These are phyloP conservation scores for Phengaris alcon DNA, from an alignment of 2,888 invertebrate species.

Conservation along the genomic window DNA sequence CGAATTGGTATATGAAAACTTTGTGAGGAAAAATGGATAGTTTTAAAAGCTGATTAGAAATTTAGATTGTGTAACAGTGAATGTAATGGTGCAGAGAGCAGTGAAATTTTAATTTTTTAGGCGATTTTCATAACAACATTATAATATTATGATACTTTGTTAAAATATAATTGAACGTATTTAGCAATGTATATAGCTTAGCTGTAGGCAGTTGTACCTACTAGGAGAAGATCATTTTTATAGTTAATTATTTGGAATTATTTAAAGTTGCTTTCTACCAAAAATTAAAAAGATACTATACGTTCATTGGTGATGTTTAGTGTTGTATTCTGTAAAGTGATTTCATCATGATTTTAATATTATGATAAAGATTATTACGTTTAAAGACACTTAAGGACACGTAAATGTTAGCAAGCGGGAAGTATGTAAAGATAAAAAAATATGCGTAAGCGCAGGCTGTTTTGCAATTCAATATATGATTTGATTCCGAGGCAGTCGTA, in stretches of 20 bases:
- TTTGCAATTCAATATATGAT: slow-evolving; percentile 40
- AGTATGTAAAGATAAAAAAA: slow-evolving; percentile 31
- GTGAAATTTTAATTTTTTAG: neutral
- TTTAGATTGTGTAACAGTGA: neutral
- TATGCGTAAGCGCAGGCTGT: slow-evolving; percentile 38
- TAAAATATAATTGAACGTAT: no score
- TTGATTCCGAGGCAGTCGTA: slow-evolving; percentile 38
- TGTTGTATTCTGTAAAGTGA: no score
- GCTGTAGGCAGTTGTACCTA: no score
- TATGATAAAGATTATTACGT: neutral
- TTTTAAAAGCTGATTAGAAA: neutral
- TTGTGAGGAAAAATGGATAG: slow-evolving; percentile 15
- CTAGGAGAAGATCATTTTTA: no score
- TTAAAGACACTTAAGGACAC: slow-evolving; percentile 38
- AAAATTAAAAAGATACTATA: no score
- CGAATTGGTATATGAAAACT: slow-evolving; percentile 30
- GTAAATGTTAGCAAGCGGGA: slow-evolving; percentile 37
- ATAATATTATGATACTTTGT: no score
- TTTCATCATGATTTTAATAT: no score
- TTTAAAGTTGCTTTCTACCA: no score
- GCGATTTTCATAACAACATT: neutral
- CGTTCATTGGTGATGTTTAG: no score
- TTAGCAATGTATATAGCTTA: no score
- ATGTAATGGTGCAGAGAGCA: neutral
- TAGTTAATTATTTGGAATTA: no score